Base-by-base conservation (phyloP, 1,140 invertebrate species). In the Nilaparvata lugens region DNA sequence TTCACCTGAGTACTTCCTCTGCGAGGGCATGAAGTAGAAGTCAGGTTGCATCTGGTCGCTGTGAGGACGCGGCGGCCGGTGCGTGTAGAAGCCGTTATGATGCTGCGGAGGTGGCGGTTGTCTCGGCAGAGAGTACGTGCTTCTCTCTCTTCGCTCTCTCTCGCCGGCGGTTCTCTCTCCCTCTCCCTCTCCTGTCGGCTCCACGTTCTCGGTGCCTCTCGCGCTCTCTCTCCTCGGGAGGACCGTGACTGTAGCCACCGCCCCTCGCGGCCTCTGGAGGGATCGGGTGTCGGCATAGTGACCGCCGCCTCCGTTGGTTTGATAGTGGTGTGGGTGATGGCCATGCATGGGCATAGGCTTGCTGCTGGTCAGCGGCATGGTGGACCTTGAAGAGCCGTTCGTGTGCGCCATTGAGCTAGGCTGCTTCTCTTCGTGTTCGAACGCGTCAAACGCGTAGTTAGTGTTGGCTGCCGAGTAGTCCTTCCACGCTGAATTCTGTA, bases 21-120 rank as follows among this genome's bases (percentile, higher is more conserved):
- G 92, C 28, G 90, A 93, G 14, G 91, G 92, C 91, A 95, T 94
- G 71, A 95, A 95, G 73, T 95, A 95, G 74, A 95, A 95, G 74
- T 95, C 92, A 0, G 91, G 87, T 62, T 86, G 80, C 68, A 79
- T 51, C 67, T 76, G 68, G 52, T 66, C 64, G 25, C 58, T 58
- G 68, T 62, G 70, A 59, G 69, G 58, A 65, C 72, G 63, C 68
- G 67, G 56, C 66, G 70, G 61, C 58, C 69, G 25, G 62, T 81
- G 78, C 3, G 79, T 79, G 61, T 79, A 79, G 38, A 79, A 80
- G n/a, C 75, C 75, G 6, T 70, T 73, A 13, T 71, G 68, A 4
- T 70, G 68, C n/a, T 69, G 65, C 2, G 69, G 68, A n/a, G 68
- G 66, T 62, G 60, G 61, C 52, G 64, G 63, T 58, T 66, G 58